These are phyloP conservation scores for Danaus melanippus DNA, from an alignment of 1,140 invertebrate genomes.

Conservation along the genomic window DNA sequence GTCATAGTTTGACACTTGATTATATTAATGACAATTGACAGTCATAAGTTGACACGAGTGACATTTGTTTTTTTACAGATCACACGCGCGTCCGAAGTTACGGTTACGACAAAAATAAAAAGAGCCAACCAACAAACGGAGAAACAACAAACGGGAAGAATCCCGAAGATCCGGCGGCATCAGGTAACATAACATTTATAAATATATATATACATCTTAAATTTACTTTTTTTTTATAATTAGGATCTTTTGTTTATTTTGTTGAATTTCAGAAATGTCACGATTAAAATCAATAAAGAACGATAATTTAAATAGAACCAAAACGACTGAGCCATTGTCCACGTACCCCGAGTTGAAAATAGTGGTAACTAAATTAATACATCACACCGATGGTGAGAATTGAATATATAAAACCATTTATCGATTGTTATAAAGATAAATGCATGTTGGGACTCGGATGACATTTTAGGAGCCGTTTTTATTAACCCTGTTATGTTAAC, in stretches of 20 bases:
- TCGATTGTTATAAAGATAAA: no score
- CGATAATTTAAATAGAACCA: constrained; percentile 38
- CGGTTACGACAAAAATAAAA: constrained; percentile 49
- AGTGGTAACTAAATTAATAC: constrained; percentile 63
- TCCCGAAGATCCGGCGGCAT: constrained; percentile 33
- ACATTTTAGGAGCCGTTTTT: constrained; percentile 1
- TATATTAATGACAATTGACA: no score
- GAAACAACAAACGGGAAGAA: constrained; percentile 32
- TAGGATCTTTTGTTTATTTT: constrained; percentile 28
- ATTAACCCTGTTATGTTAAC: not conserved
- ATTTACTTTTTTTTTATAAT: constrained; percentile 10
- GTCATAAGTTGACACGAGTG: no score
- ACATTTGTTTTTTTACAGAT: constrained; percentile 27
- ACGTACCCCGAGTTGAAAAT: constrained; percentile 65
- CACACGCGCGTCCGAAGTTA: constrained; percentile 48
- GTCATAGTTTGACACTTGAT: constrained; percentile 11
- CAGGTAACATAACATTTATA: constrained; percentile 25
- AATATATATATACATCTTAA: constrained; percentile 3
- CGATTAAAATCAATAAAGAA: constrained; percentile 36
- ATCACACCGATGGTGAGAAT: constrained; percentile 50
- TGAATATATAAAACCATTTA: not conserved
- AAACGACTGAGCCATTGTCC: constrained; percentile 28
- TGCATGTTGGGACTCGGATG: no score
- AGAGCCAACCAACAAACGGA: constrained; percentile 31
- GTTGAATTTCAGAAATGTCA: constrained; percentile 41